Conservation (phyloP, 2,888 invertebrate genomes). For the Megalurothrips usitatus region DNA sequence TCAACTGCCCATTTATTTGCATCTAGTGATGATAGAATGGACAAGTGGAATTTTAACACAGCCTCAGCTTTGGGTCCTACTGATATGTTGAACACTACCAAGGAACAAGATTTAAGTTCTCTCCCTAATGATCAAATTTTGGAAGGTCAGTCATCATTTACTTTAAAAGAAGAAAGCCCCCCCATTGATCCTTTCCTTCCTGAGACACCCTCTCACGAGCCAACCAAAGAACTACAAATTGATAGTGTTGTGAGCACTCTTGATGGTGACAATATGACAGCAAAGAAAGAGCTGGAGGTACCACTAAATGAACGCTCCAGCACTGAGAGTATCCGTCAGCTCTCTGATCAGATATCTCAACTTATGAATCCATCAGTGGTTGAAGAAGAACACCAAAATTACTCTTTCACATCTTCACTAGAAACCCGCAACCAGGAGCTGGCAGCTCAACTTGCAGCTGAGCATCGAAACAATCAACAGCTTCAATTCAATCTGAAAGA, state of each 20-base stretch:
- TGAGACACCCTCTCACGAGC: no score
- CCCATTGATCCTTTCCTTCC: background rate
- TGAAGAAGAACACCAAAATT: background rate
- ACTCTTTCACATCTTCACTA: background rate
- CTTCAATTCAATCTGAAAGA: background rate
- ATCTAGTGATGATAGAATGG: background rate
- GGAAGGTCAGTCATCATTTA: background rate
- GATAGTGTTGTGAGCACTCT: background rate
- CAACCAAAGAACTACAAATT: background rate
- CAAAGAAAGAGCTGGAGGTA: background rate
- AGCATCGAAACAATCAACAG: background rate
- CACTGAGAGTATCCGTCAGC: background rate
- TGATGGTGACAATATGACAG: background rate
- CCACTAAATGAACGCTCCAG: background rate
- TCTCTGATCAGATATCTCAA: background rate
- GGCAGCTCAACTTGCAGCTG: background rate
- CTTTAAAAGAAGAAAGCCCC: background rate
- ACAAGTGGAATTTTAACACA: background rate
- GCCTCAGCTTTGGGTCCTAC: no score
- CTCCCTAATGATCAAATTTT: no score
- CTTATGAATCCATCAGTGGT: background rate
- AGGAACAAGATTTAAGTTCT: no score
- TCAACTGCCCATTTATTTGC: background rate
- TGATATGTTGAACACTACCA: no score
- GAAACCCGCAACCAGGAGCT: slow-evolving; percentile 7